phyloP scores from a whole-genome alignment of 2,888 invertebrate genomes.

The Raillietiella orientalis region DNA sequence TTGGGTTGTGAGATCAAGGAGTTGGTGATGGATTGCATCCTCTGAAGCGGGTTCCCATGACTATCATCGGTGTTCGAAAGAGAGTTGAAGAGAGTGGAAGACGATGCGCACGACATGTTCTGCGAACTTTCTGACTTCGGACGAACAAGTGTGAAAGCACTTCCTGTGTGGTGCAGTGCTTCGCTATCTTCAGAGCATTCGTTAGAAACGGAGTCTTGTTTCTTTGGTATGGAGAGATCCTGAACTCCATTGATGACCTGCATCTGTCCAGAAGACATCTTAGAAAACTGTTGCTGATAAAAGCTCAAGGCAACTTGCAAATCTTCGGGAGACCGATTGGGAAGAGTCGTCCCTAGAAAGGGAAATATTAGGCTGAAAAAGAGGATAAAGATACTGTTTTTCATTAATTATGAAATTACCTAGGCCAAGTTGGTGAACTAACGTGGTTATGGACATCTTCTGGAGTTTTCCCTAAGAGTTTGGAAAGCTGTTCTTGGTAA shows the following conservation, averaged over 20 bases:
- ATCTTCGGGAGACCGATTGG: slow-evolving; percentile 37
- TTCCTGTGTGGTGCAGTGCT: slow-evolving; percentile 11
- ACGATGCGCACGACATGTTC: slow-evolving; percentile 5
- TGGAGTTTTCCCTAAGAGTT: slow-evolving; percentile 61
- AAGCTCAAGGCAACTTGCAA: slow-evolving; percentile 63
- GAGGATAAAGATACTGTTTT: too few species aligned
- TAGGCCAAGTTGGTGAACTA: too few species aligned
- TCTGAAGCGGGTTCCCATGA: slow-evolving; percentile 31
- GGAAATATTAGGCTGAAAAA: too few species aligned
- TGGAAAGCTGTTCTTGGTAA: slow-evolving; percentile 77
- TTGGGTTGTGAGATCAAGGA: slow-evolving; percentile 37
- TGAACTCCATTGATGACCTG: slow-evolving; percentile 25
- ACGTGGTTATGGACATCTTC: too few species aligned
- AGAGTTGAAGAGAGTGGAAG: slow-evolving; percentile 2
- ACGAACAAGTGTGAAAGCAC: slow-evolving; percentile 48
- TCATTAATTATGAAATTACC: too few species aligned
- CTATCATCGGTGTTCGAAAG: slow-evolving; percentile 5
- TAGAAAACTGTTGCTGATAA: slow-evolving; percentile 70
- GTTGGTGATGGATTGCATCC: slow-evolving; percentile 94
- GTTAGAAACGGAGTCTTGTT: slow-evolving; percentile 9
- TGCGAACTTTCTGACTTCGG: slow-evolving; percentile 60
- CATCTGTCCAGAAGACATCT: slow-evolving; percentile 26
- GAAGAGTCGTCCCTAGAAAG: too few species aligned
- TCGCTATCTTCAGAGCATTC: slow-evolving; percentile 5
- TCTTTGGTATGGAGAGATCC: slow-evolving; percentile 55